Evolutionary conservation across 2,888 invertebrate genomes (phyloP).

Genomic region (Rhorus exstirpatorius): DNA sequence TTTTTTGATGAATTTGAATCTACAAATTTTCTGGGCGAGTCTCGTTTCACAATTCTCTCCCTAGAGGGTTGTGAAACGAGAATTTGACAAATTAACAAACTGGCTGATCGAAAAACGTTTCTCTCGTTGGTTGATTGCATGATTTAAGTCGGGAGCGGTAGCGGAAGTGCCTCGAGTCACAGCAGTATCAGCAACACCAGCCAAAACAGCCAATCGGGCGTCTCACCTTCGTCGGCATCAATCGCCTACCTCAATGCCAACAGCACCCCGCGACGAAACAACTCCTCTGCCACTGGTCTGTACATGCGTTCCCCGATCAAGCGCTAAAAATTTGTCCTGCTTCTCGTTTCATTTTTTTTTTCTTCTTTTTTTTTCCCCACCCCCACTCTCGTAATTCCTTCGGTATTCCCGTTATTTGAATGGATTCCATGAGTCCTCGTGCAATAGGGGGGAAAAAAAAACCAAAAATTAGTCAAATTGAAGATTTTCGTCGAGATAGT

Average conservation of each 20-base stretch:
- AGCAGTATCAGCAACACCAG: slow-evolving; percentile 84
- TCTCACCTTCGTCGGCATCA: slow-evolving; percentile 77
- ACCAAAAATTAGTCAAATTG: too few relatives aligned
- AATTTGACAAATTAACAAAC: slow-evolving; percentile 34
- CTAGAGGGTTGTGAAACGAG: slow-evolving; percentile 14
- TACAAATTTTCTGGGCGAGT: too few relatives aligned
- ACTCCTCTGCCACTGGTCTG: slow-evolving; percentile 84
- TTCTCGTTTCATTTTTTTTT: slow-evolving; percentile 56
- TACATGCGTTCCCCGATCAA: slow-evolving; percentile 74
- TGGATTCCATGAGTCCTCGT: too few relatives aligned
- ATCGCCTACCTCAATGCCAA: slow-evolving; percentile 77
- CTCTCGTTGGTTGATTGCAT: slow-evolving; percentile 84
- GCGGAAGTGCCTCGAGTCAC: slow-evolving; percentile 77
- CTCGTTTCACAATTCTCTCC: too few relatives aligned
- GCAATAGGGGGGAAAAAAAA: too few relatives aligned
- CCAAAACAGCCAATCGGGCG: slow-evolving; percentile 84
- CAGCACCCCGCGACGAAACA: slow-evolving; percentile 77
- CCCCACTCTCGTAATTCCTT: not conserved
- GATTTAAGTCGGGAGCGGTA: slow-evolving; percentile 82
- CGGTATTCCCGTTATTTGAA: too few relatives aligned
- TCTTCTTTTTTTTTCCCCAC: not conserved
- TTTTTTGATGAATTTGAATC: too few relatives aligned
- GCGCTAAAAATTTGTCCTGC: slow-evolving; percentile 59
- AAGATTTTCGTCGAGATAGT: too few relatives aligned
- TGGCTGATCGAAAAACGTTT: slow-evolving; percentile 69